These are phyloP conservation scores for Tragelaphus buxtoni DNA, from an alignment of 2,113 vertebrate species.

Conservation along the genomic window DNA sequence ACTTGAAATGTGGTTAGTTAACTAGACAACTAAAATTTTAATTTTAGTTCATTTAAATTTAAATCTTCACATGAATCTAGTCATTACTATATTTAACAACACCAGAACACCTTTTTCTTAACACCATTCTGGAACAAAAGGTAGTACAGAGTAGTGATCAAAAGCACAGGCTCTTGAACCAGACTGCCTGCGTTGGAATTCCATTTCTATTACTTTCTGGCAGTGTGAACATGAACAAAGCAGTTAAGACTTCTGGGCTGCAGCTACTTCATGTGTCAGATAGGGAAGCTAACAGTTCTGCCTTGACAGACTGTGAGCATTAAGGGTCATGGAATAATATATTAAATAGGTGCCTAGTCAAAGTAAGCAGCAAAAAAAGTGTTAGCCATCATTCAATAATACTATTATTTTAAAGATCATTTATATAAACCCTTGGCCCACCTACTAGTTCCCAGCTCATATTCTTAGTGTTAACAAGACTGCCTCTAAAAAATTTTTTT, in stretches of 20 bases:
- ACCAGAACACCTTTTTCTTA: background rate
- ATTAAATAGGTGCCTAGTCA: background rate
- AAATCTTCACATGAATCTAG: conserved; percentile 2
- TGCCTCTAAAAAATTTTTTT: background rate
- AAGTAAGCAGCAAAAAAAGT: background rate
- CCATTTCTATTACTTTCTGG: background rate
- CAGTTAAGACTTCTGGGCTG: background rate
- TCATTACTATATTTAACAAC: background rate
- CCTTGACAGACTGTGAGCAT: background rate
- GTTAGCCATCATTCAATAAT: background rate
- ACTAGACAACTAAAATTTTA: background rate
- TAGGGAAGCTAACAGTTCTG: background rate
- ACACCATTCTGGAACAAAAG: background rate
- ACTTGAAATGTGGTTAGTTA: background rate
- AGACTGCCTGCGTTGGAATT: background rate
- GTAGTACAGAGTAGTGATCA: background rate
- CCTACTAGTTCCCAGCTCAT: background rate
- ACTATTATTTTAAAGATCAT: conserved; percentile 10
- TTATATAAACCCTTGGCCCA: background rate
- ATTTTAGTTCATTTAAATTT: conserved; percentile 29
- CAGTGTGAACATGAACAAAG: background rate
- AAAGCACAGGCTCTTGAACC: background rate
- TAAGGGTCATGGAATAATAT: background rate
- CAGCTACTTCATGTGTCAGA: background rate
- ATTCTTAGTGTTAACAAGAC: background rate